Evolutionary conservation across 2,888 invertebrate species (phyloP).

Genomic region (Oegoconia quadripuncta): DNA sequence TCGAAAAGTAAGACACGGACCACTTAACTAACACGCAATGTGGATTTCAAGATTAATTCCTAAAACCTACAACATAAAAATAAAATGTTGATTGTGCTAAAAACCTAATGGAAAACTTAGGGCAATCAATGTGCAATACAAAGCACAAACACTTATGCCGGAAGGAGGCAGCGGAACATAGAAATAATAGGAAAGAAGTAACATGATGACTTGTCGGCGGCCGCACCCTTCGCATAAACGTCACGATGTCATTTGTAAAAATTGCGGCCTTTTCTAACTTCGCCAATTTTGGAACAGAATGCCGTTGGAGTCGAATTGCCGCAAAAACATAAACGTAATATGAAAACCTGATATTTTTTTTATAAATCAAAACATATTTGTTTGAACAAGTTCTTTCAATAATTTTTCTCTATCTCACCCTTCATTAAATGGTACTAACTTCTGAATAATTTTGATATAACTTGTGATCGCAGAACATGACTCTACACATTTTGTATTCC

Average conservation of each 20-base stretch:
- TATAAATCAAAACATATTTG: too few species aligned
- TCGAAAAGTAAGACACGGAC: constrained; percentile 13
- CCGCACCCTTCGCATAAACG: constrained; percentile 74
- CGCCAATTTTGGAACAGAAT: constrained; percentile 61
- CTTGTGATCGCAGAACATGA: constrained; percentile 9
- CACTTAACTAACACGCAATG: constrained; percentile 14
- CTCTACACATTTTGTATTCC: constrained; percentile 40
- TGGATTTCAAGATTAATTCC: constrained; percentile 13
- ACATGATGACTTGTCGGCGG: constrained; percentile 75
- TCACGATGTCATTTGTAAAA: constrained; percentile 79
- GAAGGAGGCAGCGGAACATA: constrained; percentile 47
- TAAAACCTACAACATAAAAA: constrained; percentile 1
- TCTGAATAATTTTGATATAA: neutral
- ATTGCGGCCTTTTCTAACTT: constrained; percentile 75
- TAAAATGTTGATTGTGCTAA: too few species aligned
- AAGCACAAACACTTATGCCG: constrained; percentile 52
- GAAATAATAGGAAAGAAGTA: constrained; percentile 75
- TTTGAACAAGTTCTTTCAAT: too few species aligned
- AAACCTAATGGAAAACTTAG: constrained; percentile 25
- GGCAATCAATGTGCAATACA: constrained; percentile 45
- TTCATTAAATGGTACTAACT: neutral
- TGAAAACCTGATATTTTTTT: too few species aligned
- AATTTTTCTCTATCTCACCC: too few species aligned
- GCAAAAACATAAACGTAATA: neutral
- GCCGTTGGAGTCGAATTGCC: constrained; percentile 32